These are phyloP conservation scores for Ifrita kowaldi DNA, from an alignment of 2,113 vertebrate species.

Conservation along the genomic window DNA sequence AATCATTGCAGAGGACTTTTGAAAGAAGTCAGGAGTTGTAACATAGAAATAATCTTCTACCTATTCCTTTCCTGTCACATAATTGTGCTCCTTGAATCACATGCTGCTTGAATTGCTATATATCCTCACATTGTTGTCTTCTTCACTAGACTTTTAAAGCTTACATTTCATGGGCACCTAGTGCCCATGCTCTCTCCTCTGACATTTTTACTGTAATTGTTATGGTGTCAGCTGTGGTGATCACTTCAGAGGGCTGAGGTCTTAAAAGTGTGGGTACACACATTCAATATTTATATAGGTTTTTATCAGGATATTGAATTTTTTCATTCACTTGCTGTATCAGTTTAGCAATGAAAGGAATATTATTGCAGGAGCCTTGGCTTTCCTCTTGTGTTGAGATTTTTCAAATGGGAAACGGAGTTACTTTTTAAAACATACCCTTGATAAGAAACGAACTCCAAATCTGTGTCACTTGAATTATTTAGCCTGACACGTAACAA, in stretches of 20 bases:
- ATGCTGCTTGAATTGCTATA: not conserved
- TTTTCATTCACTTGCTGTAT: not conserved
- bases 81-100: not conserved
- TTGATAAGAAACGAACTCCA: slow-evolving; percentile 25
- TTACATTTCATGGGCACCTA: not conserved
- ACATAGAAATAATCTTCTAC: not conserved
- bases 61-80: not conserved
- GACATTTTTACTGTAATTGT: slow-evolving; percentile 29
- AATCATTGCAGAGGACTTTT: not conserved
- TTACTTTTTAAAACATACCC: slow-evolving; percentile 16
- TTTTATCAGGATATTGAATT: not conserved
- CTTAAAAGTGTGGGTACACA: slow-evolving; percentile 1
- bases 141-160: slow-evolving; percentile 19
- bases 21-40: not conserved
- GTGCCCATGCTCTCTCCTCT: not conserved
- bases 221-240: not conserved
- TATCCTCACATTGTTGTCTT: not conserved
- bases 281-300: slow-evolving; percentile 50
- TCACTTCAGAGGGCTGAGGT: not conserved
- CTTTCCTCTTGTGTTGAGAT: not conserved
- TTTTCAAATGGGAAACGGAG: not conserved
- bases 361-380: not conserved
- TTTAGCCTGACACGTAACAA: slow-evolving; percentile 29
- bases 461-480: slow-evolving; percentile 19
- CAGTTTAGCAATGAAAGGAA: slow-evolving; percentile 5